A percentile compares a stretch with the other conserved stretches of the same genome.
phyloP scores from a whole-genome alignment of 2,888 invertebrate genomes.

The Tolmerus cingulatus region DNA sequence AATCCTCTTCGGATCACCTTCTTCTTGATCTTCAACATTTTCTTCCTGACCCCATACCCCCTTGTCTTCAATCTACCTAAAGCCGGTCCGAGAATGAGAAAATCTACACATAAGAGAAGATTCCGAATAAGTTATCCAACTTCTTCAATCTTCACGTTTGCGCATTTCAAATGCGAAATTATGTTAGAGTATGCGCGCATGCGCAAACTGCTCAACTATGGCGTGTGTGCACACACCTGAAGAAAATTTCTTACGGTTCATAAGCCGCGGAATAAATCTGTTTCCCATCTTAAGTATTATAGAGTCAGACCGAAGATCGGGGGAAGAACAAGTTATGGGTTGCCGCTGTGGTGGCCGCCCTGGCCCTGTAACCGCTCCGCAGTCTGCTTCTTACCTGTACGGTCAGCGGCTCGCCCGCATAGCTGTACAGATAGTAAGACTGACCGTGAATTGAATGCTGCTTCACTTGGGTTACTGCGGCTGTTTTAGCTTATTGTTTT shows the following conservation, averaged over 20 bases:
- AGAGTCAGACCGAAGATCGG: background rate
- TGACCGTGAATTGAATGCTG: constrained; percentile 46
- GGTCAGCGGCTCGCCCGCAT: constrained; percentile 42
- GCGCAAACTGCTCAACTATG: background rate
- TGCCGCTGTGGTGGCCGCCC: background rate
- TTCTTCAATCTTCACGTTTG: background rate
- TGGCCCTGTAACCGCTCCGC: background rate
- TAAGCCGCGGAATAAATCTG: background rate
- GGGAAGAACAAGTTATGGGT: background rate
- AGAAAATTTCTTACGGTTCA: constrained; percentile 36
- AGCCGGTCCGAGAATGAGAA: background rate
- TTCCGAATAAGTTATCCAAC: constrained; percentile 1
- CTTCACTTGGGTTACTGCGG: background rate
- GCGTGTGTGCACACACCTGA: background rate
- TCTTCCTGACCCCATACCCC: constrained; percentile 7
- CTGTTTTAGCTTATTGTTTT: background rate
- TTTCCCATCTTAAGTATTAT: background rate
- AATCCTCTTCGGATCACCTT: constrained; percentile 4
- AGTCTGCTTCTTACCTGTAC: background rate
- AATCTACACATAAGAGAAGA: background rate
- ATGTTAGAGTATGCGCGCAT: constrained; percentile 8
- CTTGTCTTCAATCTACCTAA: background rate
- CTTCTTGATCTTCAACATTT: constrained; percentile 27
- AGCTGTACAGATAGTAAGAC: constrained; percentile 49
- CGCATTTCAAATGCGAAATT: background rate